phyloP scores from a whole-genome alignment of 2,888 invertebrate genomes.

The Oligia strigilis region DNA sequence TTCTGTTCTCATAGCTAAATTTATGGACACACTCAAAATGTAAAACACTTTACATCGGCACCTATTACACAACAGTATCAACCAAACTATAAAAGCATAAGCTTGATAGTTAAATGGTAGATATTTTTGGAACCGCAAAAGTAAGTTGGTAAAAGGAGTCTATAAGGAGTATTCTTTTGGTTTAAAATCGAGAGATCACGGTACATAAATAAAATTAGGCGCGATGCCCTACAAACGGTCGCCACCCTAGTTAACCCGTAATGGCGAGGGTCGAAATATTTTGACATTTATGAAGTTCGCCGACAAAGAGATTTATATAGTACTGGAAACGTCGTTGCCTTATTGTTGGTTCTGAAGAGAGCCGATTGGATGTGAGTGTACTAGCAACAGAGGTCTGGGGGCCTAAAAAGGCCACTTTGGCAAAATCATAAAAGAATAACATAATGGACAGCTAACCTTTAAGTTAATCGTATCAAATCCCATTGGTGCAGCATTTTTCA shows the following conservation, averaged over 20 bases:
- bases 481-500: too few species aligned
- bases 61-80: too few species aligned
- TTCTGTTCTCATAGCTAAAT: slow-evolving; percentile 78
- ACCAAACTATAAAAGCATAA: too few species aligned
- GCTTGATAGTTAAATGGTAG: neutral
- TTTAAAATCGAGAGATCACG: slow-evolving; percentile 81
- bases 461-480: too few species aligned
- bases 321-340: slow-evolving; percentile 56
- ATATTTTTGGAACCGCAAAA: neutral
- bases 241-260: slow-evolving; percentile 86
- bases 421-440: too few species aligned
- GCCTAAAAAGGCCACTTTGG: too few species aligned
- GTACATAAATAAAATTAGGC: slow-evolving; percentile 88
- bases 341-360: neutral
- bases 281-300: slow-evolving; percentile 82
- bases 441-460: too few species aligned
- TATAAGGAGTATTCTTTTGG: slow-evolving; percentile 72
- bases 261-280: slow-evolving; percentile 85
- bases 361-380: neutral
- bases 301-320: slow-evolving; percentile 45
- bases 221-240: slow-evolving; percentile 80
- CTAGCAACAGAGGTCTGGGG: neutral
- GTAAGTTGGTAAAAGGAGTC: slow-evolving; percentile 39
- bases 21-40: slow-evolving; percentile 74
- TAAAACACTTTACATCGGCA: slow-evolving; percentile 5